Conservation (phyloP, 2,113 vertebrate genomes). For the Hippocampus barbouri region DNA sequence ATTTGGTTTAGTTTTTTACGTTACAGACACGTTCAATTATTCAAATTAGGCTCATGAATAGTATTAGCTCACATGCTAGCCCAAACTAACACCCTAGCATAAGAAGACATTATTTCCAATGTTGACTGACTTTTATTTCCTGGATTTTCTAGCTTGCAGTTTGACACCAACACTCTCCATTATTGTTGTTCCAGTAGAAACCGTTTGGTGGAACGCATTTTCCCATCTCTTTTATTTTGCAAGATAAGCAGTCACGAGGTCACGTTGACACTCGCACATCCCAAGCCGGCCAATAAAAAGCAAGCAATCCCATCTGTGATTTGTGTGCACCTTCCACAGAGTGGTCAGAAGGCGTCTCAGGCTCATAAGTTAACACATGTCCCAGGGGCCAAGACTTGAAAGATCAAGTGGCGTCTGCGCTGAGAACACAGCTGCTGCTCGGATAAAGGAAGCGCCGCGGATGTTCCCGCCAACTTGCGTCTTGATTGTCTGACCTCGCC, state of each 20-base stretch:
- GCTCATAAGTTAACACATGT: background rate
- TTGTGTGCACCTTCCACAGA: background rate
- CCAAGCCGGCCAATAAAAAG: conserved; percentile 3
- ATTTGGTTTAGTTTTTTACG: too few species aligned
- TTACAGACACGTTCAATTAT: too few species aligned
- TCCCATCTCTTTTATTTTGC: background rate
- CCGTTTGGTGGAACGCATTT: background rate
- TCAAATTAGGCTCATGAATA: background rate
- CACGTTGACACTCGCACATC: background rate
- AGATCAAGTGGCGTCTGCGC: background rate
- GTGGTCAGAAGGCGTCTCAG: background rate
- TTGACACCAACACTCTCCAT: too few species aligned
- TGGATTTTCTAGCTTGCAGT: too few species aligned
- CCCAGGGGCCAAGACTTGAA: background rate
- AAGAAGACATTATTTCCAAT: too few species aligned
- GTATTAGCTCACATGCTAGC: background rate
- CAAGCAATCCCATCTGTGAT: background rate
- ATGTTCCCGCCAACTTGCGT: conserved; percentile 12
- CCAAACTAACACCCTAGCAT: too few species aligned
- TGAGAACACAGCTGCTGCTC: conserved; percentile 5
- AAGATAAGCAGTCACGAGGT: background rate
- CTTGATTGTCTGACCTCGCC: background rate
- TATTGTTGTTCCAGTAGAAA: background rate
- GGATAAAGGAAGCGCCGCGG: background rate
- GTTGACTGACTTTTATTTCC: too few species aligned